Base-by-base conservation (phyloP, 1,140 invertebrate genomes). In the Meteorus sp. region DNA sequence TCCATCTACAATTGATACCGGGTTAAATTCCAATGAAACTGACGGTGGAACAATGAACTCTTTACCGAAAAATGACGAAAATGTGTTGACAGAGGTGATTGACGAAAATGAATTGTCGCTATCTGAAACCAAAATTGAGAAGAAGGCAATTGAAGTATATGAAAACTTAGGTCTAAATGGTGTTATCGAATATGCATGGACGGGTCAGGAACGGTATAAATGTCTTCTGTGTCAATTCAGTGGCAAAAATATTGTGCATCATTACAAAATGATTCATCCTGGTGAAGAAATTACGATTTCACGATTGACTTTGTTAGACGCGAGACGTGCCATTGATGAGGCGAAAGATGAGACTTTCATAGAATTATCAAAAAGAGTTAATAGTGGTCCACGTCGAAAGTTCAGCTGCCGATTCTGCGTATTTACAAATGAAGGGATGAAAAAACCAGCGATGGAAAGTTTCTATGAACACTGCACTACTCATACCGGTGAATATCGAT, bases 401-500 rank as follows among this genome's bases (percentile, higher is more conserved):
- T 80, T 73, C 22, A 50, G 51, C 1, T 83, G 82, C 39, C 68
- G 83, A 63, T 84, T 86, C 62, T 87, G 85, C 47, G 9, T 44
- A 2, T 75, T 66, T 23, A 69, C 66, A 66, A 77, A 58, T 61
- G 77, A 73, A 70, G 79, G 67, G 72, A 78, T 66, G 33, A 67
- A 51, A 65, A 43, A 55, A 17, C 27, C 43, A 22, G 70, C 45
- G 3, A 59, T 78, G 11, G 73, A 84, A 65, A 70, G 74, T 9
- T 86, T 87, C 63, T 88, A 85, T 65, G 86, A 88, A 66, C 88
- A 91, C 64, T 81, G 88, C 11, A 84, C 83, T n/a, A 81, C 74
- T 44, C 89, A 91, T 57, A 90, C 88, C 0, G 89, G 89, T 0
- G 89, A 91, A 71, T 89, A 87, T 68, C 80, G 86, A 48, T 84